Conservation (phyloP, 1,140 invertebrate species). For the Drosophila mayri region DNA sequence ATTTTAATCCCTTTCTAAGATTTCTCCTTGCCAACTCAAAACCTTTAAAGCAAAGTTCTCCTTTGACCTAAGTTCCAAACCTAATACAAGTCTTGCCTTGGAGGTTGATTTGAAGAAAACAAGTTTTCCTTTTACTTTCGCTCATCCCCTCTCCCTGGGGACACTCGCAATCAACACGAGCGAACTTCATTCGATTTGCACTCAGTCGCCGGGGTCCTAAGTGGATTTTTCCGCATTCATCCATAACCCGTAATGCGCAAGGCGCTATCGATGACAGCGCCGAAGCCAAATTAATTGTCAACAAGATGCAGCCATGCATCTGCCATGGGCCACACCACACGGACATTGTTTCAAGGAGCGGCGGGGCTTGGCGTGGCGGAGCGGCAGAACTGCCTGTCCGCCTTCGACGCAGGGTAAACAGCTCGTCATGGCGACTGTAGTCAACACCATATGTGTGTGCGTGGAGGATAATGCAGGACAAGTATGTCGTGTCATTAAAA, state of each 20-base stretch:
- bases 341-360: conserved; percentile 54
- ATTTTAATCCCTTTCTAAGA: not conserved
- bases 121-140: conserved; percentile 3
- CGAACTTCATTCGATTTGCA: conserved; percentile 38
- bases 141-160: conserved; percentile 6
- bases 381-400: not conserved
- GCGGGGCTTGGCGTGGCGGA: not conserved
- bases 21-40: not conserved
- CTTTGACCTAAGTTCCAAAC: not conserved
- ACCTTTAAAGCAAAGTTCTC: not conserved
- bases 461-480: conserved; percentile 44
- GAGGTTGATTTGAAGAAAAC: not conserved
- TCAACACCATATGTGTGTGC: conserved; percentile 40
- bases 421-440: conserved; percentile 21
- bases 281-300: conserved; percentile 78
- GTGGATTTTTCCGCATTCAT: conserved; percentile 41
- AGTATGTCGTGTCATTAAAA: conserved; percentile 70
- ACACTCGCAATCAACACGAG: conserved; percentile 30
- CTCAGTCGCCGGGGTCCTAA: conserved; percentile 28
- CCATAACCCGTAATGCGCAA: conserved; percentile 50
- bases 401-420: conserved; percentile 25
- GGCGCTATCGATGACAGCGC: conserved; percentile 59
- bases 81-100: not conserved
- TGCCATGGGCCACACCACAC: conserved; percentile 27
- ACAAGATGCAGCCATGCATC: conserved; percentile 71